Evolutionary conservation across 2,113 vertebrate genomes (phyloP).

Genomic region (Ophthalmolycus amberensis): DNA sequence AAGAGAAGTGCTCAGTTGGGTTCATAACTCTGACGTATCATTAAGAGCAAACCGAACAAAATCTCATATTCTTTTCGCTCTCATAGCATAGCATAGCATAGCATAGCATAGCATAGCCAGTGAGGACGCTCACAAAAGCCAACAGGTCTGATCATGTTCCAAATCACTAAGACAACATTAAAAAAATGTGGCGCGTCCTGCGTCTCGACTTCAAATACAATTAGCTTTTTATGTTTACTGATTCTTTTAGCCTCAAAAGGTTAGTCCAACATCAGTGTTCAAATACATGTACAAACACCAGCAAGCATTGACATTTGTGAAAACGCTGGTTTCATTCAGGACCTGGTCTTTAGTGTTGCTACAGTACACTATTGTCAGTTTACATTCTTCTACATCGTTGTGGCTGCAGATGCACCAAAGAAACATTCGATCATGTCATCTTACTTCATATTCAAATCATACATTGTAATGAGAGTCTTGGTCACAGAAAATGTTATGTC

Average conservation of each 20-base stretch:
- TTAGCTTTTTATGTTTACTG: neutral
- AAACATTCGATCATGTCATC: neutral
- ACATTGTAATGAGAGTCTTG: neutral
- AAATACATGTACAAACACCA: neutral
- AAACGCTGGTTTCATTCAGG: neutral
- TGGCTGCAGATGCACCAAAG: neutral
- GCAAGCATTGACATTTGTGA: neutral
- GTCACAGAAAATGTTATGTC: too few relatives aligned
- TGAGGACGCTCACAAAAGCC: neutral
- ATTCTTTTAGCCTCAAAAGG: neutral
- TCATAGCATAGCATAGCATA: neutral
- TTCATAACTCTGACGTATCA: conserved; percentile 15
- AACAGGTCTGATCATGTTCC: conserved; percentile 1
- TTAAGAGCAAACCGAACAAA: neutral
- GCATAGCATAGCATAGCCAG: neutral
- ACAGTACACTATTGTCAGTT: neutral
- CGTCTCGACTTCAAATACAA: neutral
- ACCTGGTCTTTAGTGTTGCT: neutral
- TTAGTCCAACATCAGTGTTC: neutral
- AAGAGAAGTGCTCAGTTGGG: neutral
- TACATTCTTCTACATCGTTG: neutral
- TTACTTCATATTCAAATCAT: neutral
- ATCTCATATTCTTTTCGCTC: neutral
- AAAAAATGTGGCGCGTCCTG: neutral
- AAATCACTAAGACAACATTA: neutral